Evolutionary conservation across 1,140 invertebrate species (phyloP).

Genomic region (Diachasmimorpha longicaudata): DNA sequence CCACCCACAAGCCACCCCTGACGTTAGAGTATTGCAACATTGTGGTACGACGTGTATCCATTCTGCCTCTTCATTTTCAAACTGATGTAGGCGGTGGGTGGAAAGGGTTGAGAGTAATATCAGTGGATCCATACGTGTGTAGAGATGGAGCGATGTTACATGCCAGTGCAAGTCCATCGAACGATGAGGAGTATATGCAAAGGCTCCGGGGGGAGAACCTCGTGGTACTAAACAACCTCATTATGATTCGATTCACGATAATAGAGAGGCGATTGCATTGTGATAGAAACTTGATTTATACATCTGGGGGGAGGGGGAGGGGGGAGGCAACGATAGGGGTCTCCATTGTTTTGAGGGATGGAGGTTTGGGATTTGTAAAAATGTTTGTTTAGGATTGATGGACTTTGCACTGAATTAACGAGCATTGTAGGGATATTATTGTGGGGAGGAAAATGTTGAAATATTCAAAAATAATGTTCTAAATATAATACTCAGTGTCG

Average conservation of each 20-base stretch:
- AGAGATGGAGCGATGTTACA: not conserved
- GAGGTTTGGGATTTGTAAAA: not conserved
- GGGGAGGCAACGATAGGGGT: too few relatives aligned
- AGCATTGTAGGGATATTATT: too few relatives aligned
- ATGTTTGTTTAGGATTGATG: not conserved
- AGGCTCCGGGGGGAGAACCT: slow-evolving; percentile 18
- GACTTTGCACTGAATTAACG: too few relatives aligned
- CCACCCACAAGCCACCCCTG: too few relatives aligned
- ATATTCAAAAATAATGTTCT: not conserved
- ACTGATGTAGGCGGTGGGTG: not conserved
- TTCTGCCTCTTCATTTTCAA: not conserved
- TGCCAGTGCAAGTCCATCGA: not conserved
- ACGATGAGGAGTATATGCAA: slow-evolving; percentile 7
- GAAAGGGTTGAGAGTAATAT: not conserved
- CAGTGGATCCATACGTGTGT: not conserved
- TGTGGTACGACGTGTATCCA: not conserved
- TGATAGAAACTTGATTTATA: slow-evolving; percentile 7
- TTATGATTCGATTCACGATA: slow-evolving; percentile 57
- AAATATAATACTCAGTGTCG: too few relatives aligned
- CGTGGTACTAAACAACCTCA: slow-evolving; percentile 46
- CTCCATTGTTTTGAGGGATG: too few relatives aligned
- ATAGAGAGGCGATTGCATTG: slow-evolving; percentile 41
- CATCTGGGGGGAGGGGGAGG: not conserved
- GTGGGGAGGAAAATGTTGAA: too few relatives aligned
- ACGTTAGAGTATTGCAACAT: not conserved